Evolutionary conservation across 2,797 vertebrate species (phyloP), one percentile per base, ranked within the genome.

Genomic region (Brachymystax lenok): DNA sequence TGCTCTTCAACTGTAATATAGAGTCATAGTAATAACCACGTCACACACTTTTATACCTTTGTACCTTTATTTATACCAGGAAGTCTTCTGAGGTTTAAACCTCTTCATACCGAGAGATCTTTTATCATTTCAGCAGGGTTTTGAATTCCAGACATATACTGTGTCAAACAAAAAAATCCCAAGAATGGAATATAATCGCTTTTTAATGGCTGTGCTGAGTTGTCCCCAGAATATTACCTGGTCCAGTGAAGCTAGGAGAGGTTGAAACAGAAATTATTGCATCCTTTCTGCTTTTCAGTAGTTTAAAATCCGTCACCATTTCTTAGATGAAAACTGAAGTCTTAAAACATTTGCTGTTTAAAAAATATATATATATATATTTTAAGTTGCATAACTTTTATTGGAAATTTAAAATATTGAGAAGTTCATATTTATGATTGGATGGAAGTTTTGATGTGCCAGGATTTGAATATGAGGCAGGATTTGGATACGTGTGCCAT

Each of bases 111-210:
- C 8, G 19, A 59, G 54, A 68, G 27, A 30, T 14, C 4, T 24
- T 52, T 27, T 28, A 70, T 14, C 40, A 24, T 21, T 75, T 50
- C 61, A 4, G 61, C 75, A 50, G 75, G 83, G 87, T 84, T 88
- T 83, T 84, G 51, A 82, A 87, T 89, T 88, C 77, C 54, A 80
- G 80, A 76, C 75, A 78, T 77, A 75, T 82, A 79, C 70, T 24
- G 67, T 80, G 75, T 81, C 7, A 1, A 76, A 33, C 10, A 83
- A 51, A 83, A 51, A 35, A 82, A 84, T 86, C 54, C 75, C 16
- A n/a, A 73, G 75, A 86, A 87, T 80, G 80, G 69, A 67, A 64
- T 17, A 6, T 73, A 33, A 73, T 61, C 0, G 0, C 73, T 70
- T 70, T 51, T 61, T 24, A 63, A 76, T 77, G 69, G 63, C 66